phyloP scores from a whole-genome alignment of 2,797 vertebrate species.

The Clarias platycephalus region DNA sequence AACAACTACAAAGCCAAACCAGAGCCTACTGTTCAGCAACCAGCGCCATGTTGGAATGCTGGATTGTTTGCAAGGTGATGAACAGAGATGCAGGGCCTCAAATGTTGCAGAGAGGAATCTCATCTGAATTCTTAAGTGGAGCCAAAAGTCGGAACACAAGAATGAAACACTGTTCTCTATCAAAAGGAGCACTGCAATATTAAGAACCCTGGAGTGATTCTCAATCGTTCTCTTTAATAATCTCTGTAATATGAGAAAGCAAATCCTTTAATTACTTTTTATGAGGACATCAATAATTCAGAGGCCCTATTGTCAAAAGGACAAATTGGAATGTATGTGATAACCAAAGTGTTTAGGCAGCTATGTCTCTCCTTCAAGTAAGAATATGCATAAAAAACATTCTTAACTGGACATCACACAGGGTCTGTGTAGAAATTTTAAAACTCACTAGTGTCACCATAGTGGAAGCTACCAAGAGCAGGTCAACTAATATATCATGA shows the following conservation, averaged over 20 bases:
- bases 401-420: background rate
- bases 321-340: slow-evolving; percentile 27
- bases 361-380: background rate
- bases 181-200: slow-evolving; percentile 3
- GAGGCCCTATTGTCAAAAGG: slow-evolving; percentile 36
- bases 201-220: slow-evolving; percentile 40
- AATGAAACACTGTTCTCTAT: background rate
- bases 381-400: background rate
- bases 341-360: slow-evolving; percentile 8
- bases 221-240: slow-evolving; percentile 45
- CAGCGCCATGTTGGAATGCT: slow-evolving; percentile 46
- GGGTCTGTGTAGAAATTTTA: background rate
- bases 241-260: slow-evolving; percentile 47
- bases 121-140: slow-evolving; percentile 17
- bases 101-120: slow-evolving; percentile 29
- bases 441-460: background rate
- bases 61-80: slow-evolving; percentile 42
- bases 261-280: slow-evolving; percentile 57
- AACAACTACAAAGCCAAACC: slow-evolving; percentile 54
- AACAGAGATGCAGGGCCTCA: slow-evolving; percentile 39
- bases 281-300: slow-evolving; percentile 59
- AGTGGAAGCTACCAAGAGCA: background rate
- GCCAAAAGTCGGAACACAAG: slow-evolving; percentile 27
- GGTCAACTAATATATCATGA: background rate
- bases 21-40: slow-evolving; percentile 41